Evolutionary conservation across 2,113 vertebrate genomes (phyloP).

Genomic region (Gymnorhina tibicen): DNA sequence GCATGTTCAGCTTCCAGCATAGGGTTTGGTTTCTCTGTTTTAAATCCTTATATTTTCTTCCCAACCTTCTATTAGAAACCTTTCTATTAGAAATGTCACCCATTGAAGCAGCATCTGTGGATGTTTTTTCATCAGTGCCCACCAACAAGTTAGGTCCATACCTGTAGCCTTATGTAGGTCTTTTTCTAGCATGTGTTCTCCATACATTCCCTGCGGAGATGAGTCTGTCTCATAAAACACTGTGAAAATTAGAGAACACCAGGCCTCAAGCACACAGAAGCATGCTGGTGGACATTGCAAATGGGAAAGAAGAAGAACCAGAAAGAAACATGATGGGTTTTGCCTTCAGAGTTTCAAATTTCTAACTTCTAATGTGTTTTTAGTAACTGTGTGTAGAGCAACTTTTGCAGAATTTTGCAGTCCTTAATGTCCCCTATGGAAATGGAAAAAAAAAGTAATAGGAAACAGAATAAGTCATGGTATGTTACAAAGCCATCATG

Average conservation of each 20-base stretch:
- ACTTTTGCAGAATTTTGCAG: background rate
- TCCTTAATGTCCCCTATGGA: background rate
- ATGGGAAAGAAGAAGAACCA: background rate
- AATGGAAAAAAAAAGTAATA: background rate
- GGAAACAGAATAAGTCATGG: background rate
- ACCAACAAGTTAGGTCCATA: background rate
- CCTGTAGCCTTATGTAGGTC: background rate
- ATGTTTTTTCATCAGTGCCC: background rate
- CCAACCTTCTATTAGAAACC: too few relatives aligned
- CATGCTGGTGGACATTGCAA: background rate
- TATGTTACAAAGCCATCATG: conserved; percentile 9
- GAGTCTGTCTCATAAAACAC: background rate
- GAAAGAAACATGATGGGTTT: background rate
- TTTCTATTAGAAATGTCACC: background rate
- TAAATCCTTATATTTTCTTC: background rate
- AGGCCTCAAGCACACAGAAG: background rate
- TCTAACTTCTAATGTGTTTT: background rate
- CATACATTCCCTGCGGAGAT: background rate
- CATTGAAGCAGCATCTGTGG: background rate
- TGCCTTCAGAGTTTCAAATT: background rate
- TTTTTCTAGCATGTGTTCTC: background rate
- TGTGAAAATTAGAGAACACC: background rate
- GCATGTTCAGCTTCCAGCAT: background rate
- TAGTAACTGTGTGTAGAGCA: background rate
- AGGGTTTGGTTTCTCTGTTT: background rate